Percentiles rank a stretch among this genome's conserved stretches.
phyloP scores from a whole-genome alignment of 92 coral and sea anemone species.

The Phenganax marumi region DNA sequence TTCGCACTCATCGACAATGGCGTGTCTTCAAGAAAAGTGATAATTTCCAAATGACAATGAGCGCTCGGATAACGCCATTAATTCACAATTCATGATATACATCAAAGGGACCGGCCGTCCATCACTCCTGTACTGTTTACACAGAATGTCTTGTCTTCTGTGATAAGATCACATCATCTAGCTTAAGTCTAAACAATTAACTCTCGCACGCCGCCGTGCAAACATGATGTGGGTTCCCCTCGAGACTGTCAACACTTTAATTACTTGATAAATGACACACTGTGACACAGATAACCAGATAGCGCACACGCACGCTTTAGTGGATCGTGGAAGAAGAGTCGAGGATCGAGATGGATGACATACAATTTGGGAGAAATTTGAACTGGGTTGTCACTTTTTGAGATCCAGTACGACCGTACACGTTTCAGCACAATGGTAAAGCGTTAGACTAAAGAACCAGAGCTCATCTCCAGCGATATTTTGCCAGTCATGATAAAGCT shows the following conservation, averaged over 20 bases:
- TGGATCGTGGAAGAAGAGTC: too few relatives aligned
- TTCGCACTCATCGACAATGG: slow-evolving; percentile 31
- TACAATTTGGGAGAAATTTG: too few relatives aligned
- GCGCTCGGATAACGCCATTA: slow-evolving; percentile 42
- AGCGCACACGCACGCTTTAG: too few relatives aligned
- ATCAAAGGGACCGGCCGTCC: slow-evolving; percentile 43
- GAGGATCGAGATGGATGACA: too few relatives aligned
- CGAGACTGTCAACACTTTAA: slow-evolving; percentile 48
- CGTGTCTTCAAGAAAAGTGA: slow-evolving; percentile 21
- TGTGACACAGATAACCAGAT: slow-evolving; percentile 8
- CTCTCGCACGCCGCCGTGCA: slow-evolving; percentile 31
- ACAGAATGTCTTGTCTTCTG: slow-evolving; percentile 36
- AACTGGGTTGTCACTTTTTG: too few relatives aligned
- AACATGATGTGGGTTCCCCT: slow-evolving; percentile 40
- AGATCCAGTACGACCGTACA: too few relatives aligned
- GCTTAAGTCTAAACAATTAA: slow-evolving; percentile 43
- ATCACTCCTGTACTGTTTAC: slow-evolving; percentile 33
- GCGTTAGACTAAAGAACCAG: too few relatives aligned
- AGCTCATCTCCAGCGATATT: too few relatives aligned
- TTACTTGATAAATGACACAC: slow-evolving; percentile 46
- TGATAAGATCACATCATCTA: slow-evolving; percentile 32
- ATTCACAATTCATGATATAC: slow-evolving; percentile 26
- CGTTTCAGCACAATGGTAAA: too few relatives aligned
- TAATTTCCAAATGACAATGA: slow-evolving; percentile 41
- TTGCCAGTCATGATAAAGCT: too few relatives aligned